Evolutionary conservation across 2,888 invertebrate genomes (phyloP), one percentile per base, ranked within the genome.

Genomic region (Nomada flava): DNA sequence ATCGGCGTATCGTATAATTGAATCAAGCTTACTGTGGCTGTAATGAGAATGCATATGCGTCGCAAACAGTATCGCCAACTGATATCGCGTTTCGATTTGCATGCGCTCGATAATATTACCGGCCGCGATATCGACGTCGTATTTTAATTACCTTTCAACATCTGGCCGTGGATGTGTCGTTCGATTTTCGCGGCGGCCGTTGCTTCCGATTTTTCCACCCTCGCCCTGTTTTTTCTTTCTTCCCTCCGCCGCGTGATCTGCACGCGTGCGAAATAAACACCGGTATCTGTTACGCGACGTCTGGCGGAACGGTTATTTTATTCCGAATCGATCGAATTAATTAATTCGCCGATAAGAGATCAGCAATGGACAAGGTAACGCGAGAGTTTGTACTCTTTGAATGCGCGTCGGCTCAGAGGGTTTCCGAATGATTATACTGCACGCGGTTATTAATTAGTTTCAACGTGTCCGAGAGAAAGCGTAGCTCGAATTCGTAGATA

Each of bases 41-140:
- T 80, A 81, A 81, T 69, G 80, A 80, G 80, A 80, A 73, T 81
- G 81, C 81, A 64, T 68, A 69, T 74, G 81, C 80, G 68, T 74
- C n/a, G 81, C 69, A 64, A 63, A 73, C 74, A 57, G 69, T 81
- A 74, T 81, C 81, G 81, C 59, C 64, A 59, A 74, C 69, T 60
- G 81, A 81, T 81, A 81, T 80, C 80, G 80, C 72, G 72, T 80
- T 80, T 80, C 78, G 36, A 80, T 80, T 80, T 72, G 68, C 72
- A 78, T 68, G 72, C 67, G 80, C 52, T 80, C 78, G 80, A 80
- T 78, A 78, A 80, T 80, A 78, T 78, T 78, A 80, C 67, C 55
- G 42, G 65, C 18, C 65, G 42, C 62, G 70, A 67, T 79, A 78
- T 62, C 78, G 67, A 36, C 67, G 23, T 62, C 36, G 52, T 63